Percentiles rank a stretch among this genome's conserved stretches.
Evolutionary conservation across 1,140 invertebrate genomes (phyloP).

Genomic region (Cherax quadricarinatus): DNA sequence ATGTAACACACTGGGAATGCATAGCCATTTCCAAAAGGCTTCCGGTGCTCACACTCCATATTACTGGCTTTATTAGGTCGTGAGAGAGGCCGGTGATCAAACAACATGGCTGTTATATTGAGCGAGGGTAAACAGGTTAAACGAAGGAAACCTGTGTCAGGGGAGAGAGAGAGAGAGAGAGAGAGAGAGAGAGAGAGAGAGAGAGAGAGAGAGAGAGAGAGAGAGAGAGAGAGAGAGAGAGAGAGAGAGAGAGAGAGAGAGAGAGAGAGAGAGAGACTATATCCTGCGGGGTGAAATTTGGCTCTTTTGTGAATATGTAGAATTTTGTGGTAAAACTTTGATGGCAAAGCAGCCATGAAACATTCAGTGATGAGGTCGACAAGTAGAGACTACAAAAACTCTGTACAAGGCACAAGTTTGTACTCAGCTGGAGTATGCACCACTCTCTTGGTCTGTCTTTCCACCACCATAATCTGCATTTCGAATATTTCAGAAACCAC

Average conservation of each 20-base stretch:
- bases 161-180: neutral
- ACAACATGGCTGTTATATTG: neutral
- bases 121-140: neutral
- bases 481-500: too few species aligned
- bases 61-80: constrained; percentile 8
- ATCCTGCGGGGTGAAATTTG: too few species aligned
- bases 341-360: too few species aligned
- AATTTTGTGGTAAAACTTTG: too few species aligned
- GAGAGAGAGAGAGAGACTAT: constrained; percentile 3
- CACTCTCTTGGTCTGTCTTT: too few species aligned
- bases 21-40: neutral
- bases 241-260: neutral
- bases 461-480: too few species aligned
- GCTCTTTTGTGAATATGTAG: too few species aligned
- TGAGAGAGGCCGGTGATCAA: neutral
- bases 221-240: constrained; percentile 13
- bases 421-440: too few species aligned
- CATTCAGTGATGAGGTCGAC: too few species aligned
- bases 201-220: constrained; percentile 24
- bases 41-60: neutral
- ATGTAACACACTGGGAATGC: neutral
- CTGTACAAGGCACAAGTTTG: too few species aligned
- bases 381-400: too few species aligned
- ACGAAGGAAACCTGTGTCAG: neutral
- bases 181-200: constrained; percentile 18